Conservation (phyloP, 2,113 vertebrate species). For the Esox niger region DNA sequence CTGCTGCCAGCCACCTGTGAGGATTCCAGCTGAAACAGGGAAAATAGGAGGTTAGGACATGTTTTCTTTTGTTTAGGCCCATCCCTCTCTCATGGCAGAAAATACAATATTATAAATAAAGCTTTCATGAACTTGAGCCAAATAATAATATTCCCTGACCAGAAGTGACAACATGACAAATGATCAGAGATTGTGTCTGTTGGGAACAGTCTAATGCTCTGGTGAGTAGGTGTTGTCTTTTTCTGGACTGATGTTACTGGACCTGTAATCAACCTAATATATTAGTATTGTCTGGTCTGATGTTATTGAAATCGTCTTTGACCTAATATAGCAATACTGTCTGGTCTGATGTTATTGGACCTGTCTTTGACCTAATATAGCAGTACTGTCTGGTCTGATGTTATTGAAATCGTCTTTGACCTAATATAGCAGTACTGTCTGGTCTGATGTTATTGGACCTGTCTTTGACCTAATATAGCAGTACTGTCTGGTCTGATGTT, state of each 20-base stretch:
- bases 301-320: slow-evolving; percentile 34
- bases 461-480: no score
- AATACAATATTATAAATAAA: no score
- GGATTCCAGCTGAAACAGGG: slow-evolving; percentile 34
- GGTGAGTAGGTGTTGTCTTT: slow-evolving; percentile 1
- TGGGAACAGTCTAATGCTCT: neutral
- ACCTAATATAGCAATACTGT: no score
- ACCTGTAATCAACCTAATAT: no score
- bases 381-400: neutral
- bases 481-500: slow-evolving; percentile 20
- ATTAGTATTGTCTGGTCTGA: neutral
- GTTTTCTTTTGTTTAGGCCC: neutral
- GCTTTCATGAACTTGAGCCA: no score
- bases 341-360: slow-evolving; percentile 22
- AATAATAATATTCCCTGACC: no score
- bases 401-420: no score
- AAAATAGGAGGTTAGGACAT: slow-evolving; percentile 8
- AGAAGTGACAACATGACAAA: no score
- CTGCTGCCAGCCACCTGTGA: slow-evolving; percentile 71
- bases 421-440: no score
- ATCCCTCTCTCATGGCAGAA: neutral
- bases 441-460: slow-evolving; percentile 26
- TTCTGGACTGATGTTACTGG: slow-evolving; percentile 21
- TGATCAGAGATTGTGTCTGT: no score
- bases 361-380: no score